Base-by-base conservation (phyloP, 1,140 invertebrate species). In the Micrasema longulum region DNA sequence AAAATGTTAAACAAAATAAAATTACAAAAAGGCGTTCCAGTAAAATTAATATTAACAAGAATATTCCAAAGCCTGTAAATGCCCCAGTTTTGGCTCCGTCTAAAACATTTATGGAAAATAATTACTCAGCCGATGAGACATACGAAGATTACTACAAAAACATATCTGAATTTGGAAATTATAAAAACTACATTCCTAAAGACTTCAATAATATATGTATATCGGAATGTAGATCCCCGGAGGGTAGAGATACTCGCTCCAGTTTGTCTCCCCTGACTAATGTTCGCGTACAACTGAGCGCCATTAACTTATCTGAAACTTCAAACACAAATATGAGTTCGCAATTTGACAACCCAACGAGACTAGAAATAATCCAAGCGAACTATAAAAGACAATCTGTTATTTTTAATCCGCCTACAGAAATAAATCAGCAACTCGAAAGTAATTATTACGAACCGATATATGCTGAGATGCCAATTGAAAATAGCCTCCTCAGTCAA, bases 371-470 rank as follows among this genome's bases (percentile, higher is more conserved):
- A 14, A 31, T 73, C 1, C 65, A 73, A 60, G 71, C 64, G 5
- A 73, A 73, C 31, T 63, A 52, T 14, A 52, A 45, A 23, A 60
- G 71, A 43, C 16, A 63, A 53, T 73, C 71, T 38, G 71, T 73
- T 18, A 73, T 73, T 38, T 68, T 68, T 23, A 50, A 63, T 35
- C 12, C 26, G 7, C 14, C 53, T 4, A 20, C 20, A n/a, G n/a
- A n/a, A n/a, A n/a, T n/a, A n/a, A n/a, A n/a, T n/a, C n/a, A n/a
- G n/a, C n/a, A n/a, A n/a, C n/a, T n/a, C n/a, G n/a, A n/a, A n/a
- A n/a, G n/a, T n/a, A n/a, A n/a, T n/a, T n/a, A n/a, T 52, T 52
- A 12, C 11, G 48, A 52, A 45, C 5, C n/a, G n/a, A 45, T 4
- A 14, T 14, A 16, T 20, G 14, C 23, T 12, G 16, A 52, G 20